Conservation (phyloP, 2,888 invertebrate genomes). For the Liposcelis brunnea region DNA sequence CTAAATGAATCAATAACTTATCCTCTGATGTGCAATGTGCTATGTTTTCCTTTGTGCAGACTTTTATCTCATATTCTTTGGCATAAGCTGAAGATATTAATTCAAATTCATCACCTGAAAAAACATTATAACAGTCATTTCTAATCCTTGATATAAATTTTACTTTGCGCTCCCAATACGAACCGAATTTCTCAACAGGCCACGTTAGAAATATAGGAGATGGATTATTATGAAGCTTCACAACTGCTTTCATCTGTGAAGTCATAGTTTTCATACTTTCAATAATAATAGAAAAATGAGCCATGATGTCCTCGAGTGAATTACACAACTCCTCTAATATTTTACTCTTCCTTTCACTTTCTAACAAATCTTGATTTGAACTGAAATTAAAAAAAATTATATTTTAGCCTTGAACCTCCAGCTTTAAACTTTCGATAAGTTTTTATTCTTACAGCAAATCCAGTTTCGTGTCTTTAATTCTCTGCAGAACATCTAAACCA, state of each 20-base stretch:
- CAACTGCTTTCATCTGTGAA: slow-evolving; percentile 23
- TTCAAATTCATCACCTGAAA: slow-evolving; percentile 17
- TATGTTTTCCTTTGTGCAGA: slow-evolving; percentile 27
- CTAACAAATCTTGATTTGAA: not conserved
- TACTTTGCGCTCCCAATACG: not conserved
- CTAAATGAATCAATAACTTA: slow-evolving; percentile 28
- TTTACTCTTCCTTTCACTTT: not conserved
- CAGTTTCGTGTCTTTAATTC: not conserved
- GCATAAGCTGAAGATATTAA: slow-evolving; percentile 24
- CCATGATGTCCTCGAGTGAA: not conserved
- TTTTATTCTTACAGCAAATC: not conserved
- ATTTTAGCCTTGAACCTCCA: too few relatives aligned
- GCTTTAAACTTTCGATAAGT: not conserved
- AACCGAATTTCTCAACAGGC: slow-evolving; percentile 19
- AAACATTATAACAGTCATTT: too few relatives aligned
- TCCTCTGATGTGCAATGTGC: slow-evolving; percentile 26
- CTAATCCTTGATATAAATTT: too few relatives aligned
- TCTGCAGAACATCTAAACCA: not conserved
- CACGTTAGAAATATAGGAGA: slow-evolving; percentile 25
- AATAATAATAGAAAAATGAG: slow-evolving; percentile 12
- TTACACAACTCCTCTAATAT: not conserved
- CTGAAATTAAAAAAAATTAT: not conserved
- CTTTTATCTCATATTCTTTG: slow-evolving; percentile 26
- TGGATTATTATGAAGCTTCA: slow-evolving; percentile 21
- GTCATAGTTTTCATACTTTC: slow-evolving; percentile 20